Evolutionary conservation across 2,797 vertebrate species (phyloP).

Genomic region (Oceanodroma leucorhoa): DNA sequence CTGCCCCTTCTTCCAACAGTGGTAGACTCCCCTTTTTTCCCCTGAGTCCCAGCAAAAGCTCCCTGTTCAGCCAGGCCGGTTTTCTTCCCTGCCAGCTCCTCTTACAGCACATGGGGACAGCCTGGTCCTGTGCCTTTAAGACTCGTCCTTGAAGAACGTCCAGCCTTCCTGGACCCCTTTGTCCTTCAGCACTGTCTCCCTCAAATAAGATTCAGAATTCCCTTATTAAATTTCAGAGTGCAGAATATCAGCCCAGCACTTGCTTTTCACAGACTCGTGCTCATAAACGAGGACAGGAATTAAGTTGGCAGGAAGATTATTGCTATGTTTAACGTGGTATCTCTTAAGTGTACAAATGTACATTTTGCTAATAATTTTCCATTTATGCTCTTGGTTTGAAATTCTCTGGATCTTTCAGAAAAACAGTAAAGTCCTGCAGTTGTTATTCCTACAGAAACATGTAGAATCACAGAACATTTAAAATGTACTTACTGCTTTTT

Average conservation of each 20-base stretch:
- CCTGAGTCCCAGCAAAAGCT: no score
- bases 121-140: no score
- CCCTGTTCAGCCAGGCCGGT: no score
- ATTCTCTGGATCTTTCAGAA: neutral
- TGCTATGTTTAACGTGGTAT: neutral
- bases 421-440: neutral
- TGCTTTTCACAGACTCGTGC: slow-evolving; percentile 1
- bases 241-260: neutral
- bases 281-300: neutral
- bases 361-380: neutral
- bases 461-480: neutral
- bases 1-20: no score
- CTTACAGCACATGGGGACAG: no score
- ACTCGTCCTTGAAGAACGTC: no score
- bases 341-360: neutral
- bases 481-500: neutral
- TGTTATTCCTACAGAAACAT: neutral
- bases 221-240: neutral
- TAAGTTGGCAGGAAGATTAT: neutral
- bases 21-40: no score
- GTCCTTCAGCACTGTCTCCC: neutral
- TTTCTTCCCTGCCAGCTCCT: no score
- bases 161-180: no score
- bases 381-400: neutral
- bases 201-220: slow-evolving; percentile 20